Evolutionary conservation across 1,140 invertebrate genomes (phyloP).

Genomic region (Nixonia krombeini): DNA sequence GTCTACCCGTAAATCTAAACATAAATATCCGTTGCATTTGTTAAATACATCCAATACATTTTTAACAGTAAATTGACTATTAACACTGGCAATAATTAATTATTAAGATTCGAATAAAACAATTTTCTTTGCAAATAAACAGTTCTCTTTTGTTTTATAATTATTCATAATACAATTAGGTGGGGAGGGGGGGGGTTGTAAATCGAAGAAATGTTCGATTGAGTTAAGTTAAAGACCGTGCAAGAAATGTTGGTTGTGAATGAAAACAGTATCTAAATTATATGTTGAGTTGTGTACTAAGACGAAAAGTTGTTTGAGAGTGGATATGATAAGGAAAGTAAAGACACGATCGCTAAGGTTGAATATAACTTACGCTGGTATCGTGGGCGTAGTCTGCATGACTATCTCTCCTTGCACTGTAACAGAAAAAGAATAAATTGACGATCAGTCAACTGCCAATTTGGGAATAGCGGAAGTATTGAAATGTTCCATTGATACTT

Average conservation of each 20-base stretch:
- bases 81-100: too few relatives aligned
- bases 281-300: background rate
- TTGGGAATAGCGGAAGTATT: background rate
- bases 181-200: too few relatives aligned
- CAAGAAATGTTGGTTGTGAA: background rate
- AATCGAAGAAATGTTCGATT: too few relatives aligned
- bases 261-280: background rate
- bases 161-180: too few relatives aligned
- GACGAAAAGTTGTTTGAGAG: conserved; percentile 20
- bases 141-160: too few relatives aligned
- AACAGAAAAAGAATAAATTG: conserved; percentile 46
- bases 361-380: conserved; percentile 65
- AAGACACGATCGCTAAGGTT: conserved; percentile 12
- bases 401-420: conserved; percentile 69
- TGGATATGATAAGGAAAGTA: conserved; percentile 24
- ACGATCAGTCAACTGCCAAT: conserved; percentile 33
- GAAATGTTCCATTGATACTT: too few relatives aligned
- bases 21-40: background rate
- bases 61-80: too few relatives aligned
- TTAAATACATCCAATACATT: too few relatives aligned
- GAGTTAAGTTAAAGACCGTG: background rate
- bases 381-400: conserved; percentile 65
- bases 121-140: too few relatives aligned
- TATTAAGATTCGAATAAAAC: too few relatives aligned
- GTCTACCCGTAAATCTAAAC: conserved; percentile 67